These are phyloP conservation scores for Spisula subtruncata DNA, from an alignment of 2,888 invertebrate species.

Conservation along the genomic window DNA sequence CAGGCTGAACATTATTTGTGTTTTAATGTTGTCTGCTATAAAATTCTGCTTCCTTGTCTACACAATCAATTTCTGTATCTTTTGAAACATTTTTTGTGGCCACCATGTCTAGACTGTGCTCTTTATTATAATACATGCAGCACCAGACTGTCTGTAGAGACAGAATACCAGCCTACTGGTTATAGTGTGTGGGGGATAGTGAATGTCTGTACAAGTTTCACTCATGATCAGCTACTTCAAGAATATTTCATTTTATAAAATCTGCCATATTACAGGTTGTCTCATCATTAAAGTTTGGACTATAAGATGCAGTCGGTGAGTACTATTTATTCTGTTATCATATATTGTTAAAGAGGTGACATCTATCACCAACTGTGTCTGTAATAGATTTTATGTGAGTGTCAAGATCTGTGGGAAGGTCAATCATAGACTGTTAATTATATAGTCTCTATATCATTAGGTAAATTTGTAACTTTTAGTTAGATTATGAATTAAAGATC, in stretches of 20 bases:
- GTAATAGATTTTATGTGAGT: neutral
- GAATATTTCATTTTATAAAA: neutral
- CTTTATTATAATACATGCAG: constrained; percentile 54
- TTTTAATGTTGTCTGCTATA: constrained; percentile 43
- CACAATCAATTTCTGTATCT: constrained; percentile 58
- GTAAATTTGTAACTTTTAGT: no score
- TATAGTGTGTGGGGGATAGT: constrained; percentile 32
- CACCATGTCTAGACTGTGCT: constrained; percentile 60
- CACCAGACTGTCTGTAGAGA: constrained; percentile 46
- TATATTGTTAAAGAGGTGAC: neutral
- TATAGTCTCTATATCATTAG: no score
- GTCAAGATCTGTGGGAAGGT: neutral
- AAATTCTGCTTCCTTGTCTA: constrained; percentile 40
- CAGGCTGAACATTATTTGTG: constrained; percentile 34
- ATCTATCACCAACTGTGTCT: neutral
- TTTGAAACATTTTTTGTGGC: constrained; percentile 62
- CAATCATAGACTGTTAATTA: neutral
- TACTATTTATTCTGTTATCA: neutral
- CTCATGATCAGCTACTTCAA: neutral
- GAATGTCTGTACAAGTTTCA: constrained; percentile 17
- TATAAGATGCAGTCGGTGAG: neutral
- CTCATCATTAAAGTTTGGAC: neutral
- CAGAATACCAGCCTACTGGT: constrained; percentile 40
- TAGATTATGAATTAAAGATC: no score
- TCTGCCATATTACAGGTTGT: neutral